These are phyloP conservation scores for Galleria mellonella DNA, from an alignment of 1,140 invertebrate genomes.

Conservation along the genomic window DNA sequence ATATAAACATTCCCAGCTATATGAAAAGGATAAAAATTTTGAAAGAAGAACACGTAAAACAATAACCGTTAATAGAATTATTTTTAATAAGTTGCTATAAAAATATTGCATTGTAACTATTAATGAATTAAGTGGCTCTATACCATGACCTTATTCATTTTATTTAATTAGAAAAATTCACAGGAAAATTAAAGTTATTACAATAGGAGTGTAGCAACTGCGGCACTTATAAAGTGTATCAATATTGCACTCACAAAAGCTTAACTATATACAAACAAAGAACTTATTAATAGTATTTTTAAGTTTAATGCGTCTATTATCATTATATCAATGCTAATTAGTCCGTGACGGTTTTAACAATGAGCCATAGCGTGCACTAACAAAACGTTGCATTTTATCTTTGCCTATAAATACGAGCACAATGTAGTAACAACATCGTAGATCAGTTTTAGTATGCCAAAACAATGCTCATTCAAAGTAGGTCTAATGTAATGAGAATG, in stretches of 20 bases:
- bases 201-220: too few species aligned
- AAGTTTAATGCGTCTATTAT: conserved; percentile 8
- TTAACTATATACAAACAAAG: not conserved
- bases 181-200: not conserved
- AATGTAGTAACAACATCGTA: conserved; percentile 17
- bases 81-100: too few species aligned
- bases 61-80: too few species aligned
- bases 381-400: conserved; percentile 19
- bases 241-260: conserved; percentile 4
- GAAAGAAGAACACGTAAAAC: too few species aligned
- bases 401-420: conserved; percentile 6
- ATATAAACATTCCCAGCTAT: too few species aligned
- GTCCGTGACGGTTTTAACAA: conserved; percentile 22
- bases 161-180: not conserved
- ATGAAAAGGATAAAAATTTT: too few species aligned
- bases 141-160: not conserved
- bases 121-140: not conserved
- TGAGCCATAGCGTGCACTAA: conserved; percentile 13
- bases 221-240: conserved; percentile 1
- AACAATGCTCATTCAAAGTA: conserved; percentile 33
- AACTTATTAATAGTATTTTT: not conserved
- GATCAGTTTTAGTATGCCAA: conserved; percentile 15
- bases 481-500: conserved; percentile 26
- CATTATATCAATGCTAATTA: conserved; percentile 25
- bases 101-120: too few species aligned